A percentile compares a stretch with the other conserved stretches of the same genome.
Evolutionary conservation across 2,888 invertebrate species (phyloP).

Genomic region (Prosopocoilus inquinatus): DNA sequence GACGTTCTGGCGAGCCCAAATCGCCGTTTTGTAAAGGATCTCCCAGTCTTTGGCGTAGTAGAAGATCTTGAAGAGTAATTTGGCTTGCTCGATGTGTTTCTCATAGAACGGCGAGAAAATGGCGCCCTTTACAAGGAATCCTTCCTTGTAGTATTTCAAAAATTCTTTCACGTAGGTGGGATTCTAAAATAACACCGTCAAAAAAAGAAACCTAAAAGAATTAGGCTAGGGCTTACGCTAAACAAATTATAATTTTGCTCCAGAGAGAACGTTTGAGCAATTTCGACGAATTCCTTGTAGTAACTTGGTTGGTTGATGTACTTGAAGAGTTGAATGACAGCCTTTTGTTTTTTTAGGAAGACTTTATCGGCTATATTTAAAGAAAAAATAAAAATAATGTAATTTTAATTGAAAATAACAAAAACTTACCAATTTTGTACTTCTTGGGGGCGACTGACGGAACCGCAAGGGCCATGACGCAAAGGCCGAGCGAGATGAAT

Average conservation of each 20-base stretch:
- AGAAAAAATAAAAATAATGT: neutral
- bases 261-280: slow-evolving; percentile 57
- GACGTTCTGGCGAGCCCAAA: slow-evolving; percentile 64
- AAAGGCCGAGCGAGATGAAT: slow-evolving; percentile 14
- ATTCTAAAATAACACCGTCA: slow-evolving; percentile 35
- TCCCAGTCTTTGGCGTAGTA: slow-evolving; percentile 69
- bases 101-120: slow-evolving; percentile 62
- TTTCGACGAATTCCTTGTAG: slow-evolving; percentile 54
- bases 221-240: neutral
- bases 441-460: slow-evolving; percentile 35
- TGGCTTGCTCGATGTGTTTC: slow-evolving; percentile 61
- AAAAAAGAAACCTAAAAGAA: neutral
- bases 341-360: slow-evolving; percentile 41
- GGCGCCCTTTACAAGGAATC: slow-evolving; percentile 58
- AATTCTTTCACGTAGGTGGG: slow-evolving; percentile 59
- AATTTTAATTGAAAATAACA: neutral
- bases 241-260: neutral
- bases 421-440: slow-evolving; percentile 48
- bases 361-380: slow-evolving; percentile 25
- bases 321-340: slow-evolving; percentile 59
- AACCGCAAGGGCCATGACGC: slow-evolving; percentile 14
- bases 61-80: slow-evolving; percentile 64
- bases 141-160: slow-evolving; percentile 55
- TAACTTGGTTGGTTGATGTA: slow-evolving; percentile 63
- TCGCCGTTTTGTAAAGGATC: slow-evolving; percentile 67